Evolutionary conservation across 2,113 vertebrate genomes (phyloP).

Genomic region (Coregonus clupeaformis): DNA sequence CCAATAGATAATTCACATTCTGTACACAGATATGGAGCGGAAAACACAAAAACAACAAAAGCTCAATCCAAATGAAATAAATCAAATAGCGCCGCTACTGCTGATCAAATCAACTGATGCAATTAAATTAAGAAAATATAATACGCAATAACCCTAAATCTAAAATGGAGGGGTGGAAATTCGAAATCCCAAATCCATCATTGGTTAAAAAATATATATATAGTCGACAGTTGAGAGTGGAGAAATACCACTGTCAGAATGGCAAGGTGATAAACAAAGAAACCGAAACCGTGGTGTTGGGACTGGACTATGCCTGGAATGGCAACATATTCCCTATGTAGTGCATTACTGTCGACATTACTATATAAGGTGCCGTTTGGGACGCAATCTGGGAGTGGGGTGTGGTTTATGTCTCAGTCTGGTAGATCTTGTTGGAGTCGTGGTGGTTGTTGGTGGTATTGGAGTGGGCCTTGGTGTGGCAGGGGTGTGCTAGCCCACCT

Average conservation of each 20-base stretch:
- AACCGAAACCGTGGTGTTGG: not conserved
- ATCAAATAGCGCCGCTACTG: conserved; percentile 19
- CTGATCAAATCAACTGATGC: conserved; percentile 78
- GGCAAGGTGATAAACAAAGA: conserved; percentile 1
- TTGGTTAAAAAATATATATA: conserved; percentile 22
- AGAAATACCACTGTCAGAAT: conserved; percentile 11
- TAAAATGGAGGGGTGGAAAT: conserved; percentile 46
- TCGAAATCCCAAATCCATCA: not conserved
- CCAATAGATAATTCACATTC: conserved; percentile 13
- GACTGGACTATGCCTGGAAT: not conserved
- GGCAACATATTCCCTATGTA: not conserved
- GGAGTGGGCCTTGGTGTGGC: conserved; percentile 56
- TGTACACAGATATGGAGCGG: conserved; percentile 23
- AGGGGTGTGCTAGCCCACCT: conserved; percentile 47
- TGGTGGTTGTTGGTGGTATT: conserved; percentile 39
- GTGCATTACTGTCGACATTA: no score
- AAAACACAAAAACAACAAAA: conserved; percentile 30
- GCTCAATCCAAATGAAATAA: not conserved
- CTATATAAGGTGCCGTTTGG: not conserved
- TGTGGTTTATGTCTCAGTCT: not conserved
- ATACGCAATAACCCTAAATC: conserved; percentile 46
- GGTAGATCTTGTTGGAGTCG: conserved; percentile 5
- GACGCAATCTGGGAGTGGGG: not conserved
- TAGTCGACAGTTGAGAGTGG: not conserved
- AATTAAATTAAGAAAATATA: conserved; percentile 57